Percentiles rank a stretch among this genome's conserved stretches.
phyloP scores from a whole-genome alignment of 35 echinoderm and acorn worm species.

The Stichopus chloronotus region DNA sequence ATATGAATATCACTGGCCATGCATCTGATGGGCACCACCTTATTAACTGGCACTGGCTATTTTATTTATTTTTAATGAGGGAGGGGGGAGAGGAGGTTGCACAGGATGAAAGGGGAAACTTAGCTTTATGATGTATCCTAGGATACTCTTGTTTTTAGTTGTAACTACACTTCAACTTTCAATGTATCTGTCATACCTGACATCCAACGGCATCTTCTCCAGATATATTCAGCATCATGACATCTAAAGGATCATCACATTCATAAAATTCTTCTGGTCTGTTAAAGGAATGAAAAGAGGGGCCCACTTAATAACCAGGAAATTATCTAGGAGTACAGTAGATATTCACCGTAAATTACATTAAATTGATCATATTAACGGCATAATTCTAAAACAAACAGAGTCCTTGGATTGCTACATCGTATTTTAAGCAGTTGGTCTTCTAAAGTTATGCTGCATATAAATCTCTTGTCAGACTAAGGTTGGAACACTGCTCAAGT shows the following conservation, averaged over 20 bases:
- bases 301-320: no score
- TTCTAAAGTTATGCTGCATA: no score
- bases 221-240: constrained; percentile 30
- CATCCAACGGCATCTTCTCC: background rate
- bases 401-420: no score
- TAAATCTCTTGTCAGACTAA: no score
- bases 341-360: background rate
- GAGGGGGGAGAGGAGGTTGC: background rate
- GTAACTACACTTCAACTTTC: no score
- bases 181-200: background rate
- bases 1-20: no score
- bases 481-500: no score
- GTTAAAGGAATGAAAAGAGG: background rate
- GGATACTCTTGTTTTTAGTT: no score
- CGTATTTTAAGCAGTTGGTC: no score
- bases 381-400: no score
- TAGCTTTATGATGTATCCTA: no score
- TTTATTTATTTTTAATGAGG: background rate
- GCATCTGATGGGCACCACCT: no score
- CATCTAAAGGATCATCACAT: constrained; percentile 50
- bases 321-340: background rate
- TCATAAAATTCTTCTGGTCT: constrained; percentile 47
- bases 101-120: background rate
- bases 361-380: background rate
- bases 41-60: background rate